These are phyloP conservation scores for Griposia aprilina DNA, from an alignment of 2,888 invertebrate genomes.

Conservation along the genomic window DNA sequence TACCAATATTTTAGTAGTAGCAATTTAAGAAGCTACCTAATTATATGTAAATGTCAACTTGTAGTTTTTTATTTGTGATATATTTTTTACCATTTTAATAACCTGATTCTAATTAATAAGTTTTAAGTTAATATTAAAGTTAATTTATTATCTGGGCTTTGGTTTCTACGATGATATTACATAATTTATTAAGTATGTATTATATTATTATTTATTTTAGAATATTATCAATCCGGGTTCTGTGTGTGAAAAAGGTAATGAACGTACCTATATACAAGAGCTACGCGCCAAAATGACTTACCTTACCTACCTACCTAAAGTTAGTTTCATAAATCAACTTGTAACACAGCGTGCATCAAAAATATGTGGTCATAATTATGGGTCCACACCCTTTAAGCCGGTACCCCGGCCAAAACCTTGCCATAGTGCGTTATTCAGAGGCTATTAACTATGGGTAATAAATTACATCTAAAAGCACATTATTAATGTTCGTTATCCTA, in stretches of 20 bases:
- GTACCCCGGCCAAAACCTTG: too few relatives aligned
- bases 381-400: too few relatives aligned
- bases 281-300: neutral
- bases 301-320: neutral
- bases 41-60: constrained; percentile 20
- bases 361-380: neutral
- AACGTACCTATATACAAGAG: neutral
- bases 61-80: neutral
- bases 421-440: too few relatives aligned
- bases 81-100: neutral
- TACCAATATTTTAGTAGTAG: neutral
- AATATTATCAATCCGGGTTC: too few relatives aligned
- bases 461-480: too few relatives aligned
- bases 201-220: too few relatives aligned
- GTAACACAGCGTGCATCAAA: neutral
- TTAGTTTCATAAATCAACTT: neutral
- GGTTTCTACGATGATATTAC: too few relatives aligned
- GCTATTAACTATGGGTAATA: too few relatives aligned
- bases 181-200: too few relatives aligned
- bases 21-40: neutral
- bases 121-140: neutral
- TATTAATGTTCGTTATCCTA: too few relatives aligned
- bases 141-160: neutral
- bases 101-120: neutral
- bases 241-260: too few relatives aligned